These are phyloP conservation scores for Eucriotettix oculatus DNA, from an alignment of 2,888 invertebrate species.

Conservation along the genomic window DNA sequence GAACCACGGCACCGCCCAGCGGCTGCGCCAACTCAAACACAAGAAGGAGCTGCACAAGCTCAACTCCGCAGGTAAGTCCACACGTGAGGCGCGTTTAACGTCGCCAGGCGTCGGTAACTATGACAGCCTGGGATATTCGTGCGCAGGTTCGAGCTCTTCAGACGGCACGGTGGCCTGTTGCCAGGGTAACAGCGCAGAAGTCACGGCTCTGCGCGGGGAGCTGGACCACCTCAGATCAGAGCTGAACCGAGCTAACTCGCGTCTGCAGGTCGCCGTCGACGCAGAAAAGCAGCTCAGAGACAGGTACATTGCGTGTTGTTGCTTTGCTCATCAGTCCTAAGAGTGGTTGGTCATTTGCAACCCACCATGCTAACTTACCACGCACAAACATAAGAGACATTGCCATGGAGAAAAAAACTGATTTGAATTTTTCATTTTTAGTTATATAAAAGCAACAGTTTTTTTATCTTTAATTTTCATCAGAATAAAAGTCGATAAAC, in stretches of 20 bases:
- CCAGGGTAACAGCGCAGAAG: slow-evolving; percentile 16
- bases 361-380: no score
- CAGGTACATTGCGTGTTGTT: slow-evolving; percentile 19
- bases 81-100: neutral
- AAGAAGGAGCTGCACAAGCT: slow-evolving; percentile 19
- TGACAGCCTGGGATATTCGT: no score
- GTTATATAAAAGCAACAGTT: no score
- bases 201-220: slow-evolving; percentile 23
- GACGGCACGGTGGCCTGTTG: slow-evolving; percentile 12
- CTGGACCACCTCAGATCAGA: slow-evolving; percentile 27
- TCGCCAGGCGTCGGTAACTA: no score
- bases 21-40: slow-evolving; percentile 18
- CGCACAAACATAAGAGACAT: no score
- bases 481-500: no score
- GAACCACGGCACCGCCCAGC: slow-evolving; percentile 3
- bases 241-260: slow-evolving; percentile 25
- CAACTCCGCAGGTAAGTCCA: slow-evolving; percentile 17
- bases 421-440: no score
- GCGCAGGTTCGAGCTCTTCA: slow-evolving; percentile 7
- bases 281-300: slow-evolving; percentile 26
- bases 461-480: no score
- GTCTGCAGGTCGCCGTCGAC: slow-evolving; percentile 24
- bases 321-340: no score
- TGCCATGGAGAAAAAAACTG: no score
- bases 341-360: no score